Conservation (phyloP, 2,888 invertebrate species). For the Volucella inanis region DNA sequence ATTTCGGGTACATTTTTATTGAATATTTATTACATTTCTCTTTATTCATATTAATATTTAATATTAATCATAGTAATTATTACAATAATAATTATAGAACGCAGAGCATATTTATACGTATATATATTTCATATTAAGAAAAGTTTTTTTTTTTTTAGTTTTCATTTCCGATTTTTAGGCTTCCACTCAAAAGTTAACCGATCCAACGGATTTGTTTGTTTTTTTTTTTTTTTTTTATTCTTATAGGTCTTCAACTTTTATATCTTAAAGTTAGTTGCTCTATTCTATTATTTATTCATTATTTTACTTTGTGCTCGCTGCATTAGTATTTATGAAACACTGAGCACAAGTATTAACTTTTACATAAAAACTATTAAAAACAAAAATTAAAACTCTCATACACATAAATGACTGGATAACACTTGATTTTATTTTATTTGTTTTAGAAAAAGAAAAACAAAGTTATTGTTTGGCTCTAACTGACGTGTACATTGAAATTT, state of each 20-base stretch:
- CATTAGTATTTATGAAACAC: constrained; percentile 22
- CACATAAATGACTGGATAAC: constrained; percentile 70
- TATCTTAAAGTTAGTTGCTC: constrained; percentile 44
- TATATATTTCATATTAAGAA: constrained; percentile 48
- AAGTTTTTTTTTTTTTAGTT: constrained; percentile 38
- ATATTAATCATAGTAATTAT: constrained; percentile 65
- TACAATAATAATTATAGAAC: constrained; percentile 65
- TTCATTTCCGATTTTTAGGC: constrained; percentile 9
- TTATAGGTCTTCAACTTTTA: constrained; percentile 25
- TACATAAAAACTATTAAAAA: constrained; percentile 26
- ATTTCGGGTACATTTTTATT: constrained; percentile 46
- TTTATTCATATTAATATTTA: constrained; percentile 67
- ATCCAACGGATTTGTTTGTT: constrained; percentile 5
- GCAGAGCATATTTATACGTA: constrained; percentile 56
- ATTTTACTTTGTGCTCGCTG: constrained; percentile 24
- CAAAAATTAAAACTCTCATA: constrained; percentile 40
- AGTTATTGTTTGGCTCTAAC: constrained; percentile 31
- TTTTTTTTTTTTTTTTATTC: background rate
- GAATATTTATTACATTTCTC: constrained; percentile 68
- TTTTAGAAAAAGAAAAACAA: constrained; percentile 19
- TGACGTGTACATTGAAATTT: constrained; percentile 24
- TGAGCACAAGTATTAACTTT: constrained; percentile 38
- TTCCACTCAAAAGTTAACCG: constrained; percentile 26
- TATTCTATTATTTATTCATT: constrained; percentile 26
- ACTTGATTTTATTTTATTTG: constrained; percentile 24